A percentile compares a stretch with the other conserved stretches of the same genome.
These are phyloP conservation scores for Austrolebias charrua DNA, from an alignment of 2,797 vertebrate genomes.

Conservation along the genomic window DNA sequence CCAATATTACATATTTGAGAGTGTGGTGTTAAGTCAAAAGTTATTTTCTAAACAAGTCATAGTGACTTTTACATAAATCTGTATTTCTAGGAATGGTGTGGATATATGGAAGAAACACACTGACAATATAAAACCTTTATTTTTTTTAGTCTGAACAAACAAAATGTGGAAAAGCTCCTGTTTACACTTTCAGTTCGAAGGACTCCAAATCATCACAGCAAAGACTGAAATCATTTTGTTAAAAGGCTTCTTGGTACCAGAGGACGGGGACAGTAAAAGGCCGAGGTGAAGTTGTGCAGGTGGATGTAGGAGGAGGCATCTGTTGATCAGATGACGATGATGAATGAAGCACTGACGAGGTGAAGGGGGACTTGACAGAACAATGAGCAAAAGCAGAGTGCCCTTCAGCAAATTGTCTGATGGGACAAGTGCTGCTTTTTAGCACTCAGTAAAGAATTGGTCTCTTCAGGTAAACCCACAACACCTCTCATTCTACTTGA, in stretches of 20 bases:
- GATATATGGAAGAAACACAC: neutral
- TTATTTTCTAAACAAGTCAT: no score
- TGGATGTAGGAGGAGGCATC: conserved; percentile 1
- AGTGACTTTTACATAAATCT: neutral
- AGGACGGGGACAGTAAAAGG: neutral
- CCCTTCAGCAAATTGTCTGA: conserved; percentile 20
- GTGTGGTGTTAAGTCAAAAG: no score
- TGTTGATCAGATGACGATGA: conserved; percentile 21
- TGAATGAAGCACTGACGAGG: conserved; percentile 18
- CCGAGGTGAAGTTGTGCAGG: neutral
- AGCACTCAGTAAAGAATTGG: neutral
- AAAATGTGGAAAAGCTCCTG: neutral
- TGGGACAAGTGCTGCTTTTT: conserved; percentile 4
- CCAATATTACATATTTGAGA: no score
- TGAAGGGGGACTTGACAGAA: conserved; percentile 3
- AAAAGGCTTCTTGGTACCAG: neutral
- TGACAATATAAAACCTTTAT: neutral
- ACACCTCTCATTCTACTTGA: no score
- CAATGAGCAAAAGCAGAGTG: neutral
- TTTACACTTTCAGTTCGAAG: neutral
- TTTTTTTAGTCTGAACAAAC: neutral
- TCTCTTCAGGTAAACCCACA: neutral
- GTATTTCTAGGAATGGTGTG: neutral
- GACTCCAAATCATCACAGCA: neutral
- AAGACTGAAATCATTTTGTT: neutral